Evolutionary conservation across 2,888 invertebrate genomes (phyloP), one percentile per base, ranked within the genome.

Genomic region (Heterodera filipjevi): DNA sequence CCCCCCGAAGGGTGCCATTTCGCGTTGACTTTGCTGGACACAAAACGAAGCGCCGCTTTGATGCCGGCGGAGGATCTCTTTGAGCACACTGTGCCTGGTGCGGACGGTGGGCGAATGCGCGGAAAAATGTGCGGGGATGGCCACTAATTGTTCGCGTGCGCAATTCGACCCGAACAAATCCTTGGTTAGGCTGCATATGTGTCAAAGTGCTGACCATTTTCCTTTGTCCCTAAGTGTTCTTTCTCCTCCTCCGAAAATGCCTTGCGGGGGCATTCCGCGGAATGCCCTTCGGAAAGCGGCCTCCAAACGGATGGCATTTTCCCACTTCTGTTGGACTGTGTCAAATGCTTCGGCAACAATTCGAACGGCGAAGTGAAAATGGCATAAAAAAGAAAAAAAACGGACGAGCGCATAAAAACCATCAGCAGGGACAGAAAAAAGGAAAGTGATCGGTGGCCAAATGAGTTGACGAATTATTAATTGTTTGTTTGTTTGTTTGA

Each of bases 301-400:
- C 78, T 87, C 39, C 84, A 84, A 66, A 84, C 85, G 66, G 84
- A 86, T 80, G 85, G 86, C 35, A 81, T 84, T 30, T 82, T 87
- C 71, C 87, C 86, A 33, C 82, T 87, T 68, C 81, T 85, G 46
- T 78, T 87, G 39, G 86, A 87, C 66, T 87, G 87, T 77, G 87
- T 87, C 76, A 79, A 85, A 72, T 87, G 87, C 27, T n/a, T 27
- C 59, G 27, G 59, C 59, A 59, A 59, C 59, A 59, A 27, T 27
- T 59, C 59, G 59, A 59, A 39, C 12, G 6, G 53, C 53, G 22
- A 22, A 59, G 59, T 59, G 27, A 59, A 27, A 27, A 59, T 59
- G 27, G 27, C 19, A 8, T 10, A 19, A 1, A 22, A 53, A 53
- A 53, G 53, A 22, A 53, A 16, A 10, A 59, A 59, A 59, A 59